Evolutionary conservation across 2,797 vertebrate species (phyloP).

Genomic region (Pangasius macronema): DNA sequence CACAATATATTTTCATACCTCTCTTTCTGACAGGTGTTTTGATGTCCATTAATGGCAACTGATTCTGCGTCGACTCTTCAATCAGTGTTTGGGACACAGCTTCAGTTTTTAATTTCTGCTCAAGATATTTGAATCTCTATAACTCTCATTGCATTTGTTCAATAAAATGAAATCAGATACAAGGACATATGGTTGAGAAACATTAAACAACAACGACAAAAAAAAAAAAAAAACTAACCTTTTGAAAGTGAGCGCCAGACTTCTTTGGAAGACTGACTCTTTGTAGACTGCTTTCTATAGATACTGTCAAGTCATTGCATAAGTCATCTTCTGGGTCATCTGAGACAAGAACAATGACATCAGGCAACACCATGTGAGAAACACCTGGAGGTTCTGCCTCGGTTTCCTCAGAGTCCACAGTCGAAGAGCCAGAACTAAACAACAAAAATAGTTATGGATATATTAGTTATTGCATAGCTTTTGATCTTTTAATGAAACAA

Average conservation of each 20-base stretch:
- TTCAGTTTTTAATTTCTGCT: constrained; percentile 10
- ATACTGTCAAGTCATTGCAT: not conserved
- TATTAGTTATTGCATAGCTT: not conserved
- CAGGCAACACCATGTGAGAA: constrained; percentile 32
- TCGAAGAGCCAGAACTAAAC: constrained; percentile 24
- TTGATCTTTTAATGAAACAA: not conserved
- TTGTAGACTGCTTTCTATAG: not conserved
- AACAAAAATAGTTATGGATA: not conserved
- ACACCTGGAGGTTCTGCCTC: not conserved
- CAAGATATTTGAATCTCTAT: not conserved
- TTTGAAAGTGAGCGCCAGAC: not conserved
- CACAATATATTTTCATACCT: constrained; percentile 6
- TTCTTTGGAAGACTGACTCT: constrained; percentile 17
- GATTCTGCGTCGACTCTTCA: not conserved
- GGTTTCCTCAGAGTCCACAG: not conserved
- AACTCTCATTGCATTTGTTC: not conserved
- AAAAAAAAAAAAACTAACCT: not conserved
- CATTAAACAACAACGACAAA: not conserved
- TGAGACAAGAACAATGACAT: constrained; percentile 43
- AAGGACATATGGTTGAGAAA: not conserved
- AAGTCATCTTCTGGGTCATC: constrained; percentile 30
- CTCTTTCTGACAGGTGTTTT: constrained; percentile 14
- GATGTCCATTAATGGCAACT: not conserved
- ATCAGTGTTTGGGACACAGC: not conserved
- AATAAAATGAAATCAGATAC: not conserved